phyloP scores from a whole-genome alignment of 2,797 vertebrate genomes.

The Tokudaia muenninki region DNA sequence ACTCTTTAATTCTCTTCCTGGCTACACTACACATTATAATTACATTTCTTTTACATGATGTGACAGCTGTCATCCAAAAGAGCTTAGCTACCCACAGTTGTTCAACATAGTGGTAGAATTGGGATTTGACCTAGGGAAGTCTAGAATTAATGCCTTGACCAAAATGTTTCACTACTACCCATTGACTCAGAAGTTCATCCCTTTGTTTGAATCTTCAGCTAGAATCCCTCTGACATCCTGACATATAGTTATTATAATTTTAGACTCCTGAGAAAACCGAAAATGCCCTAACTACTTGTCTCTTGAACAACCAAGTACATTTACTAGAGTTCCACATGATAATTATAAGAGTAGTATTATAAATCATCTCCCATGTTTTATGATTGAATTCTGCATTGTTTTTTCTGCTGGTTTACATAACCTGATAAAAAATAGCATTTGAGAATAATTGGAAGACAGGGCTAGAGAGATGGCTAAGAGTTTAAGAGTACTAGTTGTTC shows the following conservation, averaged over 20 bases:
- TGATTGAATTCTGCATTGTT: not conserved
- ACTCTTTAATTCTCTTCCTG: not conserved
- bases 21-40: not conserved
- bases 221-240: slow-evolving; percentile 26
- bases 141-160: not conserved
- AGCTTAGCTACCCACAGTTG: not conserved
- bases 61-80: not conserved
- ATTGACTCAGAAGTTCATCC: not conserved
- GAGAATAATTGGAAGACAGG: not conserved
- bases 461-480: not conserved
- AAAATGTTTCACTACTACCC: not conserved
- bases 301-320: slow-evolving; percentile 50
- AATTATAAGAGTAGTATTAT: not conserved
- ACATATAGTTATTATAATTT: slow-evolving; percentile 37
- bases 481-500: not conserved
- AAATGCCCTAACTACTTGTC: slow-evolving; percentile 6
- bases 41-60: not conserved
- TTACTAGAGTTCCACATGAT: slow-evolving; percentile 43
- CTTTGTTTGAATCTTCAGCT: slow-evolving; percentile 31
- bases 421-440: not conserved
- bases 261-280: slow-evolving; percentile 24
- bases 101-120: not conserved
- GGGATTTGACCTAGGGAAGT: not conserved
- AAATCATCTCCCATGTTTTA: not conserved
- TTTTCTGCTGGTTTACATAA: not conserved